These are phyloP conservation scores for Myzus persicae DNA, from an alignment of 1,140 invertebrate species.

Conservation along the genomic window DNA sequence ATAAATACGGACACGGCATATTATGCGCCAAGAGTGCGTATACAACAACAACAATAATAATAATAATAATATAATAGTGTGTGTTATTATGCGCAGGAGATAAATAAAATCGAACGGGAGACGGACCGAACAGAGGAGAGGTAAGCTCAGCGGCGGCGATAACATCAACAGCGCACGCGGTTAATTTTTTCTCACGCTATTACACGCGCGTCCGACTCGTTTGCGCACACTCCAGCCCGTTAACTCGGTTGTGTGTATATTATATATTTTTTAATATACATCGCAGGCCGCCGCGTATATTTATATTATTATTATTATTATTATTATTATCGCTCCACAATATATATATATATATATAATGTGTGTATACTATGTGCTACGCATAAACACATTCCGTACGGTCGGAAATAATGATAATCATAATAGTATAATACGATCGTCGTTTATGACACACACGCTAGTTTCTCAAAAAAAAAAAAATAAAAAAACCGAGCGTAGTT, in stretches of 20 bases:
- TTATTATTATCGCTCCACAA: neutral
- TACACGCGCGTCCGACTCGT: conserved; percentile 18
- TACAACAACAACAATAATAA: too few relatives aligned
- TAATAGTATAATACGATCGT: neutral
- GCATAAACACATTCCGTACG: neutral
- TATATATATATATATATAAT: neutral
- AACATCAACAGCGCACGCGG: conserved; percentile 53
- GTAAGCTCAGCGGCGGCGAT: conserved; percentile 8
- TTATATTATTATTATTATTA: neutral
- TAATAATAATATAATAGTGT: neutral
- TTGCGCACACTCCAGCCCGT: neutral
- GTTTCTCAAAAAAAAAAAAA: neutral
- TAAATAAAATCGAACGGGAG: neutral
- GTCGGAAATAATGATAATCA: neutral
- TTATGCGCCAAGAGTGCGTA: neutral
- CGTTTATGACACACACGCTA: conserved; percentile 9
- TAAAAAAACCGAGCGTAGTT: neutral
- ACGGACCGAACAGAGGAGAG: neutral
- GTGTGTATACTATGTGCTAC: neutral
- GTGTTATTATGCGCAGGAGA: neutral
- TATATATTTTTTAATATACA: neutral
- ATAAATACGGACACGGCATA: neutral
- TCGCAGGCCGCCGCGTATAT: too few relatives aligned
- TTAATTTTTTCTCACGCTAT: conserved; percentile 56
- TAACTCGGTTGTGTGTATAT: neutral